Base-by-base conservation (phyloP, 2,797 vertebrate species). In the Eulemur rubriventer region DNA sequence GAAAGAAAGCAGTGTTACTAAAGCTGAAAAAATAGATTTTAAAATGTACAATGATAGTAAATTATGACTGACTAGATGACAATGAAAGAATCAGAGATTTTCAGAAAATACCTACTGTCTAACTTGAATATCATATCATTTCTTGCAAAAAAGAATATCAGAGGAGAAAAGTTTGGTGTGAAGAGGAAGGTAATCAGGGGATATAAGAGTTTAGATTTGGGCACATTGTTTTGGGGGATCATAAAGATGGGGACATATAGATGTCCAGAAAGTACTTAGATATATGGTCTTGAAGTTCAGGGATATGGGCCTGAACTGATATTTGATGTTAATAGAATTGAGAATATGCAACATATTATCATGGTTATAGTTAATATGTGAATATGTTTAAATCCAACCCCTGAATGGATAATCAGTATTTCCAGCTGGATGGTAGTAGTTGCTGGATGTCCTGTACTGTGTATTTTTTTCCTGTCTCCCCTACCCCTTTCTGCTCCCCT, bases 341-440 rank as follows among this genome's bases (percentile, higher is more conserved):
- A 72, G 9, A 86, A 41, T 79, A 38, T 50, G 73, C 48, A 72
- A 55, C 0, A 55, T 57, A 48, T 69, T 50, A 61, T 85, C 83
- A 20, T 76, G 52, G 50, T 76, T 95, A 72, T 52, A 57, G 18
- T 75, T 89, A 61, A 43, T 35, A 84, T 95, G 16, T 87, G 35
- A 88, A 46, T 81, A 41, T 72, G 35, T 43, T 93, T 93, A 67
- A 89, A 63, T 89, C 18, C 17, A 70, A 26, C 14, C 18, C 38
- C 11, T 85, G 35, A 78, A 48, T 93, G 1, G 57, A 38, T 24
- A 48, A 22, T 83, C n/a, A 80, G 20, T n/a, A 26, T 91, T 8
- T 88, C 28, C 24, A 70, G 18, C 11, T 16, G 70, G n/a, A 63
- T 17, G 26, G 16, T 55, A 72, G 43, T 59, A 80, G 63, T 50